These are phyloP conservation scores for Bettongia penicillata DNA, from an alignment of 2,113 vertebrate genomes.

Conservation along the genomic window DNA sequence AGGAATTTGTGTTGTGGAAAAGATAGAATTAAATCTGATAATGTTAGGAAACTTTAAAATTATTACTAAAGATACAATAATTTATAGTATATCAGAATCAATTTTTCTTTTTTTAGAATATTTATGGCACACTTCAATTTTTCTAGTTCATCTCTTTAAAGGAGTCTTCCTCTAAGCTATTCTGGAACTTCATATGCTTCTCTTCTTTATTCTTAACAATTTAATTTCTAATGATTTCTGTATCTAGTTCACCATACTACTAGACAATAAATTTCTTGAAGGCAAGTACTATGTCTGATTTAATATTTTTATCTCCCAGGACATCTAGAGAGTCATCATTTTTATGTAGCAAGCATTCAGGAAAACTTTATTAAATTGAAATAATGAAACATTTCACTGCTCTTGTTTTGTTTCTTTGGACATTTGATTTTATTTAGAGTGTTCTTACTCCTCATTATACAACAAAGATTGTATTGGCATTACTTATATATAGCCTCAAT, in stretches of 20 bases:
- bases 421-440: background rate
- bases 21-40: background rate
- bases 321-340: background rate
- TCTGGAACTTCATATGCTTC: no score
- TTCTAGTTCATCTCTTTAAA: no score
- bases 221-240: no score
- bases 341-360: no score
- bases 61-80: background rate
- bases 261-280: background rate
- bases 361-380: no score
- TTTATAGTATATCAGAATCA: no score
- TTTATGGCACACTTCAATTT: no score
- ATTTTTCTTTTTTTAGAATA: no score
- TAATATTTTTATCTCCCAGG: background rate
- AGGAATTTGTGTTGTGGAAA: background rate
- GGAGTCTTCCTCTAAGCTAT: no score
- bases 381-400: background rate
- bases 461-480: background rate
- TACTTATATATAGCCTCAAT: background rate
- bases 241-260: no score
- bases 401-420: background rate
- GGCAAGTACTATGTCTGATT: background rate
- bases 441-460: background rate
- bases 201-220: no score
- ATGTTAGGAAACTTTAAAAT: background rate